These are phyloP conservation scores for Otolemur garnettii DNA, from an alignment of 2,113 vertebrate genomes.

Conservation along the genomic window DNA sequence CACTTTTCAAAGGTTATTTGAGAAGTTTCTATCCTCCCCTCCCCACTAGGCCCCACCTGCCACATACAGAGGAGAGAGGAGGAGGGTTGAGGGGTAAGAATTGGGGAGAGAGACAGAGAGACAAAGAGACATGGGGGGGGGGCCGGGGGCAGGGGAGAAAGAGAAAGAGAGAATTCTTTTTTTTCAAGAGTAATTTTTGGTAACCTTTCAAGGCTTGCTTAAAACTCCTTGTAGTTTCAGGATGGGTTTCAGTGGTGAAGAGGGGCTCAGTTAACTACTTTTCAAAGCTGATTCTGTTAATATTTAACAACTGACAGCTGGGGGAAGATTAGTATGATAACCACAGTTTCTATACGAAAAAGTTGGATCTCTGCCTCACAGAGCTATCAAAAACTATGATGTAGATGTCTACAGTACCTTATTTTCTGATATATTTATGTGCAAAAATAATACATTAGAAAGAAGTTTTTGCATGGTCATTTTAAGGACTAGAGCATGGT, in stretches of 20 bases:
- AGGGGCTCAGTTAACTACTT: neutral
- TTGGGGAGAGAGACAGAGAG: no score
- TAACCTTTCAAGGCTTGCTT: neutral
- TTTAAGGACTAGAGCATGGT: neutral
- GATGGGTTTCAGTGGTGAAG: neutral
- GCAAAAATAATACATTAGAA: neutral
- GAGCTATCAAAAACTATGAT: neutral
- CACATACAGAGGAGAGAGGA: neutral
- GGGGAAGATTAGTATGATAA: neutral
- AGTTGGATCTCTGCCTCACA: neutral
- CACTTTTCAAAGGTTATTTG: neutral
- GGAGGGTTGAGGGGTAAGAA: no score
- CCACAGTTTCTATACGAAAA: neutral
- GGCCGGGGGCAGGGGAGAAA: no score
- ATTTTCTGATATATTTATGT: conserved; percentile 24
- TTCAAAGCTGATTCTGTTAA: conserved; percentile 39
- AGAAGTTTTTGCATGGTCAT: neutral
- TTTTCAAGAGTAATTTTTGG: conserved; percentile 4
- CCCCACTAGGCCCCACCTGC: neutral
- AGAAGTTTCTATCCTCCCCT: neutral
- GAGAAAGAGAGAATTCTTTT: neutral
- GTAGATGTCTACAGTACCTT: neutral
- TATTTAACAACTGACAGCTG: conserved; percentile 27
- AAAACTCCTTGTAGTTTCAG: conserved; percentile 5
- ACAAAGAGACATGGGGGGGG: neutral